Percentiles rank a stretch among this genome's conserved stretches.
Conservation (phyloP, 1,140 invertebrate species). For the Colletes gigas region DNA sequence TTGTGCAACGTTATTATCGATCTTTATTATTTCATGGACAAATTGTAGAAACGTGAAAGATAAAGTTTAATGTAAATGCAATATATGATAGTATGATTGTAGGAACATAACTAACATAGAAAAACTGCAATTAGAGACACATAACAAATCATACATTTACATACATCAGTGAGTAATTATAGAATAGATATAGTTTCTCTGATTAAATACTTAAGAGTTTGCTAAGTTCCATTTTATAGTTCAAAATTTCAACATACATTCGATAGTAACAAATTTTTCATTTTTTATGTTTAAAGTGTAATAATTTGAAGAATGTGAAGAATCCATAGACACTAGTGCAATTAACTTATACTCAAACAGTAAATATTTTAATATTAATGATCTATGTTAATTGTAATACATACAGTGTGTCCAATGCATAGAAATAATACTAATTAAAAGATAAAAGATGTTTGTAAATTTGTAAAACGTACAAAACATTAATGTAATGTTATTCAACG, state of each 20-base stretch:
- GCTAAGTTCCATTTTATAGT: constrained; percentile 42
- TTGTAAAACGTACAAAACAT: constrained; percentile 9
- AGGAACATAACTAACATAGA: constrained; percentile 34
- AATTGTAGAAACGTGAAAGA: constrained; percentile 40
- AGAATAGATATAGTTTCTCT: constrained; percentile 30
- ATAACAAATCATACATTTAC: constrained; percentile 41
- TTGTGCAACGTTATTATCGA: constrained; percentile 38
- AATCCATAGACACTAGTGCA: background rate
- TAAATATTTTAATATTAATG: constrained; percentile 1
- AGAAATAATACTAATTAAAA: constrained; percentile 14
- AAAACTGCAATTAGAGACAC: constrained; percentile 34
- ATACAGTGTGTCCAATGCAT: background rate
- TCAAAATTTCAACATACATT: constrained; percentile 13
- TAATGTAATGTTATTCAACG: constrained; percentile 30
- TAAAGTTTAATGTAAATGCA: constrained; percentile 37
- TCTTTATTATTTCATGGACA: constrained; percentile 31
- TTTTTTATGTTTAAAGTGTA: background rate
- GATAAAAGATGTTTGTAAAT: constrained; percentile 4
- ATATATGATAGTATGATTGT: constrained; percentile 21
- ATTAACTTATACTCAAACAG: background rate
- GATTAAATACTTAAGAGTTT: constrained; percentile 38
- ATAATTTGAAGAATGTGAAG: background rate
- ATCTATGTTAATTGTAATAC: background rate
- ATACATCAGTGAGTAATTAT: constrained; percentile 23
- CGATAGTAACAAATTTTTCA: constrained; percentile 20